Conservation (phyloP, 2,888 invertebrate species). For the Apeira syringaria region DNA sequence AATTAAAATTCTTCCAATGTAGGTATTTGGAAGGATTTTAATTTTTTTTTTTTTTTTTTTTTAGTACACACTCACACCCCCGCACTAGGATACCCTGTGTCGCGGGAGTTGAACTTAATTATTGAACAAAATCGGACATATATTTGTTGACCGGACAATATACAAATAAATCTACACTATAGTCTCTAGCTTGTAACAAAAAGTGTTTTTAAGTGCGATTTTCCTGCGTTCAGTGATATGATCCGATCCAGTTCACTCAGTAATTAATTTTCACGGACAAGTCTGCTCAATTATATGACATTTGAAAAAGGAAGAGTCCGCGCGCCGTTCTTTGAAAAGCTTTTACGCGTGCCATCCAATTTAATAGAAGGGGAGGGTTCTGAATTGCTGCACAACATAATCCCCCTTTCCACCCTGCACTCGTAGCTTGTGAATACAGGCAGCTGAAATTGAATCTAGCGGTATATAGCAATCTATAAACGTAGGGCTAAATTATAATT, state of each 20-base stretch:
- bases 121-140: too few relatives aligned
- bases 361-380: slow-evolving; percentile 13
- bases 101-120: too few relatives aligned
- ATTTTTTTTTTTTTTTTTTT: too few relatives aligned
- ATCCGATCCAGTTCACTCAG: slow-evolving; percentile 10
- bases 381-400: neutral
- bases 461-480: neutral
- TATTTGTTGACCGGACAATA: too few relatives aligned
- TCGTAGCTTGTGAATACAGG: neutral
- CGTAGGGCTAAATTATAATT: slow-evolving; percentile 15
- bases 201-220: too few relatives aligned
- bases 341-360: slow-evolving; percentile 14
- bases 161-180: too few relatives aligned
- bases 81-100: too few relatives aligned
- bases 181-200: too few relatives aligned
- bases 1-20: too few relatives aligned
- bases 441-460: neutral
- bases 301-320: slow-evolving; percentile 10
- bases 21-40: too few relatives aligned
- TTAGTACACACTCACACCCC: too few relatives aligned
- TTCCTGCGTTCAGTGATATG: neutral
- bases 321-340: slow-evolving; percentile 12
- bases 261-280: slow-evolving; percentile 16
- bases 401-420: neutral
- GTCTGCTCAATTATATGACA: slow-evolving; percentile 13